Conservation (phyloP, 2,888 invertebrate genomes). For the Trichogramma evanescens region DNA sequence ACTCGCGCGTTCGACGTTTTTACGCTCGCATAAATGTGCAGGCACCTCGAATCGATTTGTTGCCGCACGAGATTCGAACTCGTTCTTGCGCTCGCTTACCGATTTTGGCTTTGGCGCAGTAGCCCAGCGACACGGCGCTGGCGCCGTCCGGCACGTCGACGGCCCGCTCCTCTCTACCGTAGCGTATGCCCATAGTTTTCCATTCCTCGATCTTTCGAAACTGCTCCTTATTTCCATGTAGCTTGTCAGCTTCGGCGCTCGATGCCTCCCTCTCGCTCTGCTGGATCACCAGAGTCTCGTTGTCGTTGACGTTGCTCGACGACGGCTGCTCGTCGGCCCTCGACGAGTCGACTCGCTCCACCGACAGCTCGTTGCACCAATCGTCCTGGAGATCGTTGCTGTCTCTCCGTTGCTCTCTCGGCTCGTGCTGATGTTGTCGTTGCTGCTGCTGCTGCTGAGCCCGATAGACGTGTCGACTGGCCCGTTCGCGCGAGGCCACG, state of each 20-base stretch:
- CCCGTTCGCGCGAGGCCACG: not conserved
- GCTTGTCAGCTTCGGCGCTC: not conserved
- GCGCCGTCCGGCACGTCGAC: slow-evolving; percentile 33
- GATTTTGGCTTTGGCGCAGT: not conserved
- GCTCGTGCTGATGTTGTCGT: not conserved
- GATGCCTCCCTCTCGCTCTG: slow-evolving; percentile 14
- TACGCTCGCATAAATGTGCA: too few species aligned
- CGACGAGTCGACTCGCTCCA: not conserved
- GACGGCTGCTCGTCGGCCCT: slow-evolving; percentile 25
- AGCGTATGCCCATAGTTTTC: slow-evolving; percentile 1
- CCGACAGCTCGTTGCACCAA: slow-evolving; percentile 3
- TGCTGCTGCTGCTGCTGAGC: not conserved
- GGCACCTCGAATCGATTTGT: too few species aligned
- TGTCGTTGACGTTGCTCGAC: slow-evolving; percentile 15
- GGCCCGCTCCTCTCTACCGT: slow-evolving; percentile 32
- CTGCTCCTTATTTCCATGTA: slow-evolving; percentile 17
- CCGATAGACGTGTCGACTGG: too few species aligned
- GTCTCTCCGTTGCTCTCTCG: slow-evolving; percentile 21
- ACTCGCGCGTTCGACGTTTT: too few species aligned
- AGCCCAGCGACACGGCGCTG: slow-evolving; percentile 20
- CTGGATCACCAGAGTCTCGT: not conserved
- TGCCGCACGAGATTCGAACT: too few species aligned
- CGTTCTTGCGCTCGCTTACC: too few species aligned
- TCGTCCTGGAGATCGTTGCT: not conserved
- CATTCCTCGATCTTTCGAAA: not conserved